Evolutionary conservation across 2,888 invertebrate species (phyloP).

Genomic region (Bhutanitis thaidina): DNA sequence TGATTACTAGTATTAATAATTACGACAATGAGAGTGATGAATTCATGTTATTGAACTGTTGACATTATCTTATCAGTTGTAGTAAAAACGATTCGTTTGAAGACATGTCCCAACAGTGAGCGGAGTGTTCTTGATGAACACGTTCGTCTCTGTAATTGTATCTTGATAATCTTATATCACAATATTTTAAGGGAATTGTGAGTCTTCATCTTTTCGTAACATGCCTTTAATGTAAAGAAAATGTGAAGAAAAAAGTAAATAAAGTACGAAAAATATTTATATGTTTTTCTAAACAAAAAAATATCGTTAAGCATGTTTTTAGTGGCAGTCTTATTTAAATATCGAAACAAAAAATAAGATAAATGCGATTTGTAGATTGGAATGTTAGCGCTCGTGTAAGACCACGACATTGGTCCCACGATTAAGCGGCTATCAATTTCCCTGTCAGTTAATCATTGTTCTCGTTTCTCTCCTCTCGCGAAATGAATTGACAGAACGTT

Average conservation of each 20-base stretch:
- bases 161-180: no score
- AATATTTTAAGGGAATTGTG: no score
- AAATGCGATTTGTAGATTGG: conserved; percentile 4
- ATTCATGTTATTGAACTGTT: conserved; percentile 59
- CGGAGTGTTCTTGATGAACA: conserved; percentile 17
- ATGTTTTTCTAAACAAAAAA: no score
- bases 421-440: conserved; percentile 49
- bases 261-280: no score
- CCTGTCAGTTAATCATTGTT: conserved; percentile 38
- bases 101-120: conserved; percentile 24
- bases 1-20: background rate
- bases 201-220: no score
- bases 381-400: conserved; percentile 7
- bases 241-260: no score
- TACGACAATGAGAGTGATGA: conserved; percentile 22
- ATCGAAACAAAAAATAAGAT: background rate
- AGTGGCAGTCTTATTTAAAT: background rate
- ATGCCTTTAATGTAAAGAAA: no score
- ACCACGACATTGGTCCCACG: conserved; percentile 20
- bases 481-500: conserved; percentile 38
- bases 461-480: conserved; percentile 38
- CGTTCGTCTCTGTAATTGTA: background rate
- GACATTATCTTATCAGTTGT: conserved; percentile 64
- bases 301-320: no score
- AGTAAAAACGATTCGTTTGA: conserved; percentile 49